These are phyloP conservation scores for Theristicus caerulescens DNA, from an alignment of 2,113 vertebrate species.

Conservation along the genomic window DNA sequence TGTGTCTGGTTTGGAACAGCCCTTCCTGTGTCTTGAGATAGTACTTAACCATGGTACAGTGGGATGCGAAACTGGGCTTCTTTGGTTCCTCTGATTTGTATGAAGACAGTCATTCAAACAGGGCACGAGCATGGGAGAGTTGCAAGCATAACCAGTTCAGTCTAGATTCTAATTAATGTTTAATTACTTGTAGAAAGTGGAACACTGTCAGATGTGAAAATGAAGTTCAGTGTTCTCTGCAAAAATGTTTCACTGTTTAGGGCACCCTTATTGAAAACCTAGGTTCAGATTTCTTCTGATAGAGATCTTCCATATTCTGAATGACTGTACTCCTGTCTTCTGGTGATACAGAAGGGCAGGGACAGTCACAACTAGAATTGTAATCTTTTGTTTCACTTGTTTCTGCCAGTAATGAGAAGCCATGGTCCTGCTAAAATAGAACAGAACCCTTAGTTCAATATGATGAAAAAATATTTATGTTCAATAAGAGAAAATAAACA, in stretches of 20 bases:
- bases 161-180: not conserved
- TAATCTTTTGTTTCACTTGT: not conserved
- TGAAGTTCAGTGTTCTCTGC: not conserved
- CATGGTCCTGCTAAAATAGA: not conserved
- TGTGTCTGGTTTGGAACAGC: not conserved
- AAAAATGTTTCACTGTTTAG: not conserved
- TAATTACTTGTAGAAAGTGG: not conserved
- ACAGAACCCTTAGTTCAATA: not conserved
- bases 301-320: not conserved
- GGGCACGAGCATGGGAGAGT: not conserved
- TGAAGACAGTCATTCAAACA: not conserved
- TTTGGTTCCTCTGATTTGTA: not conserved
- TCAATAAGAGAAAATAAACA: not conserved
- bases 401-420: not conserved
- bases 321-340: not conserved
- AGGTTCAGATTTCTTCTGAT: not conserved
- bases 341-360: not conserved
- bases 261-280: not conserved
- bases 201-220: not conserved
- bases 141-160: not conserved
- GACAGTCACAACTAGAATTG: not conserved
- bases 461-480: not conserved
- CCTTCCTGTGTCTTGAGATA: not conserved
- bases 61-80: not conserved
- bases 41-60: not conserved